phyloP scores from a whole-genome alignment of 1,140 invertebrate genomes.

The Cydia pomonella region DNA sequence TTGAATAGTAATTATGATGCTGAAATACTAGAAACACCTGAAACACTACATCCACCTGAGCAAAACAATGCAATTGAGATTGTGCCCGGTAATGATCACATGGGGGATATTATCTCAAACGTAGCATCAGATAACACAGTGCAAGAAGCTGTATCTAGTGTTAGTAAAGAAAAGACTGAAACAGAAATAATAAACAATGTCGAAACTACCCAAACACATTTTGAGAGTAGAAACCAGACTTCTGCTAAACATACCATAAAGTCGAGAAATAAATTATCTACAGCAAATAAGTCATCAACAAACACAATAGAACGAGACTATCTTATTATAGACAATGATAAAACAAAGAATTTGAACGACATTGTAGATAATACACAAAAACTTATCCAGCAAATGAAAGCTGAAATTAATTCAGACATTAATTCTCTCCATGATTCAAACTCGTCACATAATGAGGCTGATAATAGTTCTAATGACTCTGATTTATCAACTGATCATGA shows the following conservation, averaged over 20 bases:
- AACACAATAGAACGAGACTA: not conserved
- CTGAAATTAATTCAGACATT: constrained; percentile 83
- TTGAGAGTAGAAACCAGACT: not conserved
- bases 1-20: not conserved
- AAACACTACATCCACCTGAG: not conserved
- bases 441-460: constrained; percentile 74
- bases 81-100: not conserved
- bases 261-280: not conserved
- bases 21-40: not conserved
- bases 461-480: constrained; percentile 71
- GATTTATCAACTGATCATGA: constrained; percentile 78
- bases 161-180: not conserved
- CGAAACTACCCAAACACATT: not conserved
- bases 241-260: not conserved
- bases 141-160: not conserved
- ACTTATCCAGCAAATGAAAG: constrained; percentile 83
- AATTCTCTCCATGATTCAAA: constrained; percentile 77
- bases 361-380: constrained; percentile 82
- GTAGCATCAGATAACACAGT: not conserved
- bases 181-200: not conserved
- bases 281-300: not conserved
- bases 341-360: constrained; percentile 79
- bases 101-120: not conserved
- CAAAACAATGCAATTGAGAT: not conserved
- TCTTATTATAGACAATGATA: constrained; percentile 35